phyloP scores from a whole-genome alignment of 2,113 vertebrate genomes.

The Campylorhamphus procurvoides region DNA sequence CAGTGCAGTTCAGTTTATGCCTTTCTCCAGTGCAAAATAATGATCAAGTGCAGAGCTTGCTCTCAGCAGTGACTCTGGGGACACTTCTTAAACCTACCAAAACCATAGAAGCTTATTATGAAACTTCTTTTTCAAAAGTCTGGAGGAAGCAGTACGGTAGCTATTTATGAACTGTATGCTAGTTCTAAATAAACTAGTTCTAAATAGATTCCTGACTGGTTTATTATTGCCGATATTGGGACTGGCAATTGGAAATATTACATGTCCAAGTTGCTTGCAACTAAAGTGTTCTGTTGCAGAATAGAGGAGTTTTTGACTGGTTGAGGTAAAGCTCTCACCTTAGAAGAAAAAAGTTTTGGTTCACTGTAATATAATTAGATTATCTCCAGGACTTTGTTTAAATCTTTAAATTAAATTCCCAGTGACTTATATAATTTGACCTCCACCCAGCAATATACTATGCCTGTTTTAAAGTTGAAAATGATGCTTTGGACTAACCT shows the following conservation, averaged over 20 bases:
- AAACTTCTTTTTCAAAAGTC: background rate
- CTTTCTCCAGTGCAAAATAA: background rate
- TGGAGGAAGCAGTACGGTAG: background rate
- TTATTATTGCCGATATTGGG: background rate
- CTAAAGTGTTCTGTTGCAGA: background rate
- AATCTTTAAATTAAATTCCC: background rate
- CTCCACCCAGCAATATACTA: background rate
- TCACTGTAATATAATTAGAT: background rate
- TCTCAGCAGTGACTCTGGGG: background rate
- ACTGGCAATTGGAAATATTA: background rate
- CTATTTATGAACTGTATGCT: background rate
- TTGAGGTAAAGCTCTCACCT: background rate
- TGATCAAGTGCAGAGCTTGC: background rate
- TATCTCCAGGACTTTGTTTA: background rate
- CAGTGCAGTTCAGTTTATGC: background rate
- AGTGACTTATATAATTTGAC: background rate
- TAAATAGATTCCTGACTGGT: background rate
- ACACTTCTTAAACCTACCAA: background rate
- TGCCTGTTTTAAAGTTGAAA: background rate
- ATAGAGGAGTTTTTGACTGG: background rate
- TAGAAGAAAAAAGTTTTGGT: background rate
- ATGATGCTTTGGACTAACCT: background rate
- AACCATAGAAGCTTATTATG: background rate
- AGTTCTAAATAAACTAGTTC: conserved; percentile 32
- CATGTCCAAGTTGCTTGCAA: background rate